Evolutionary conservation across 2,888 invertebrate genomes (phyloP), one percentile per base, ranked within the genome.

Genomic region (Hypercompe scribonia): DNA sequence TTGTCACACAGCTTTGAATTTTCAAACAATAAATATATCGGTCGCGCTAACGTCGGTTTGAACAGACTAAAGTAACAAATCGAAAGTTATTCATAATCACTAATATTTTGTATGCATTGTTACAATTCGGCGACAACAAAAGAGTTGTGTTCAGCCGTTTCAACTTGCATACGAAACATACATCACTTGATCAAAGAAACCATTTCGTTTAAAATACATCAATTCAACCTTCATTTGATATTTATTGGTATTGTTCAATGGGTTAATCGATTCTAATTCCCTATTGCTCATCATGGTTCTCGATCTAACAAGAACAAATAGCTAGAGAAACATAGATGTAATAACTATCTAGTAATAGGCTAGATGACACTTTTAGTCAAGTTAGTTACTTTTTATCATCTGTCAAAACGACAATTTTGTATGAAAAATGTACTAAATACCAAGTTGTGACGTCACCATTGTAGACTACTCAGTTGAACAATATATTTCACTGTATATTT

Each of bases 151-250:
- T n/a, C 1, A 24, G 15, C 54, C 54, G 54, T 54, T 54, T n/a
- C n/a, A n/a, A 54, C n/a, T n/a, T n/a, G 54, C 24, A 2, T 50
- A 24, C 50, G 50, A 8, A 50, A 50, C 8, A 24, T 10, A 10
- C 24, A 50, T 2, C 24, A 24, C 18, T 24, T 54, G 10, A n/a
- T 54, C 24, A 7, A 58, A 28, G n/a, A 15, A 58, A 58, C 2
- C 54, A 58, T 28, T 28, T 0, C 0, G 28, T 28, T 58, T 61
- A 18, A 31, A 61, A 13, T 58, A 66, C 10, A 46, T 46, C 31
- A 31, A 66, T 66, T 66, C 10, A 39, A 66, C 66, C 31, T 66
- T 46, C 66, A 46, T 11, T 66, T 31, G 46, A 42, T 46, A 21
- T 66, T 24, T 4, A 33, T 33, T 66, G 46, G 46, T 33, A 18